These are phyloP conservation scores for Centropus unirufus DNA, from an alignment of 2,113 vertebrate species.

Conservation along the genomic window DNA sequence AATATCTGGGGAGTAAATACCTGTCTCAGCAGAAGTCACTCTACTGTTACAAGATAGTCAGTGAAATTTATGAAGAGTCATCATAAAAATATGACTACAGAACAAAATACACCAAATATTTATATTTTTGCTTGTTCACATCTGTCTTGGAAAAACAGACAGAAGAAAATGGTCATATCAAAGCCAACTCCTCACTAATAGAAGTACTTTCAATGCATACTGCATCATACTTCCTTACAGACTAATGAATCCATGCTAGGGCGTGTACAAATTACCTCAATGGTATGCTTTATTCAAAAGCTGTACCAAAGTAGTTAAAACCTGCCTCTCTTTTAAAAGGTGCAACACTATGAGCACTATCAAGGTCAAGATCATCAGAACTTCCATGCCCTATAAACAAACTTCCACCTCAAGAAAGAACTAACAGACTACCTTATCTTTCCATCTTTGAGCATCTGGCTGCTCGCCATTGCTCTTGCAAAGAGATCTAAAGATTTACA, in stretches of 20 bases:
- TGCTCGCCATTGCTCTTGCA: background rate
- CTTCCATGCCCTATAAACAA: background rate
- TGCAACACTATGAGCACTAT: background rate
- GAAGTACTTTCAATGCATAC: background rate
- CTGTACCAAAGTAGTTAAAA: background rate
- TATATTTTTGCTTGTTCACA: background rate
- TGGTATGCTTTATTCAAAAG: background rate
- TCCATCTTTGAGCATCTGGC: background rate
- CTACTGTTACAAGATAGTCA: background rate
- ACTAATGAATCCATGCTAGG: background rate
- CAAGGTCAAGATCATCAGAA: background rate
- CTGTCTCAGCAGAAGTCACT: background rate
- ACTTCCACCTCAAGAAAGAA: background rate
- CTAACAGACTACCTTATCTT: background rate
- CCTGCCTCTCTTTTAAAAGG: background rate
- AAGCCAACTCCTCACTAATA: background rate
- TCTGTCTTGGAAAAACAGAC: background rate
- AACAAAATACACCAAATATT: background rate
- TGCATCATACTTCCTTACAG: background rate
- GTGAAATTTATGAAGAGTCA: background rate
- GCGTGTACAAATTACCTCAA: background rate
- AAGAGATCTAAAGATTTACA: background rate
- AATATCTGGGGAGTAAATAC: background rate
- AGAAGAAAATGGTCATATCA: background rate
- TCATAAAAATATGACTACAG: background rate